phyloP scores from a whole-genome alignment of 2,113 vertebrate genomes.

The Paramormyrops kingsleyae region DNA sequence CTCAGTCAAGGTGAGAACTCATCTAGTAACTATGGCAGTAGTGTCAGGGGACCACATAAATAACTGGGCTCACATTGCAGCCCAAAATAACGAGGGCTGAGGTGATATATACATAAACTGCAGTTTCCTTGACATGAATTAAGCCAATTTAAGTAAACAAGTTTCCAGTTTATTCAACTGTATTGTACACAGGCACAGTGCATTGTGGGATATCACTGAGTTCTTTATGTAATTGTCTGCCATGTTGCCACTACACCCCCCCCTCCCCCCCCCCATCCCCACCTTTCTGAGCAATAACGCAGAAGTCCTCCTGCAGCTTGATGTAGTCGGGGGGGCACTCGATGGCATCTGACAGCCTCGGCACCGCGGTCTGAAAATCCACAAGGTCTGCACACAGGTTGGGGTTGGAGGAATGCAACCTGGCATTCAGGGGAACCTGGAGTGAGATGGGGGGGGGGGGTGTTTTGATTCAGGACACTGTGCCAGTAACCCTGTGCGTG shows the following conservation, averaged over 20 bases:
- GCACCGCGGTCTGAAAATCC: constrained; percentile 79
- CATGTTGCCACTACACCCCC: not conserved
- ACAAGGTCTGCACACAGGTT: constrained; percentile 89
- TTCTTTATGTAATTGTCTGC: not conserved
- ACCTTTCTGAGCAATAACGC: constrained; percentile 96
- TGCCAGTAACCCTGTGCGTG: too few relatives aligned
- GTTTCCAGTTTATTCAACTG: not conserved
- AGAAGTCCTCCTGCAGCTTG: constrained; percentile 97
- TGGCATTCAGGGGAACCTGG: constrained; percentile 88
- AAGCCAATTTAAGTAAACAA: not conserved
- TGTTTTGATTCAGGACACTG: not conserved
- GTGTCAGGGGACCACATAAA: not conserved
- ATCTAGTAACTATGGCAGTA: not conserved
- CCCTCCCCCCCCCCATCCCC: constrained; percentile 9
- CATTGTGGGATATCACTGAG: not conserved
- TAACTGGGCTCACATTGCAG: not conserved
- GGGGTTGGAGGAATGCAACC: constrained; percentile 94
- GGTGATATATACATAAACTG: not conserved
- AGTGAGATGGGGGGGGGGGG: not conserved
- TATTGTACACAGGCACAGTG: not conserved
- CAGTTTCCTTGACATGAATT: not conserved
- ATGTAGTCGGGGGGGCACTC: constrained; percentile 85
- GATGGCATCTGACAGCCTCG: constrained; percentile 73
- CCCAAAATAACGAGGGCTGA: not conserved
- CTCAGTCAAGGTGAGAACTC: not conserved